phyloP scores from a whole-genome alignment of 2,888 invertebrate species.

The Plutella xylostella region DNA sequence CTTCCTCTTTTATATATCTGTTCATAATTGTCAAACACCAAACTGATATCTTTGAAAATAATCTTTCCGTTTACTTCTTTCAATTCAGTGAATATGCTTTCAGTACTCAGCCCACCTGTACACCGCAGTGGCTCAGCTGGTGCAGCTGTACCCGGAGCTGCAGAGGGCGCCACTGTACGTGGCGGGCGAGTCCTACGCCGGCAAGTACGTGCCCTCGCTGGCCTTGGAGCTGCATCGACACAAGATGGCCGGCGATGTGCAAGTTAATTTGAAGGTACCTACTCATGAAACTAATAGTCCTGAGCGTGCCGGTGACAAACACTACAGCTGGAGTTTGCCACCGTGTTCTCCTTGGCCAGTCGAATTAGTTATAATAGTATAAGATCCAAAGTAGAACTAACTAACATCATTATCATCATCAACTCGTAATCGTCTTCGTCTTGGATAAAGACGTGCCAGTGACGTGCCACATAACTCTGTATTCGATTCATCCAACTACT shows the following conservation, averaged over 20 bases:
- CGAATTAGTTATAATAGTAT: too few relatives aligned
- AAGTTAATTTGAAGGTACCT: slow-evolving; percentile 19
- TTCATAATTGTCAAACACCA: background rate
- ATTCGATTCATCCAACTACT: background rate
- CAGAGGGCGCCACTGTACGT: slow-evolving; percentile 56
- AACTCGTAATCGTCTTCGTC: too few relatives aligned
- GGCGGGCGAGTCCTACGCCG: slow-evolving; percentile 64
- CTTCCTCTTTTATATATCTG: background rate
- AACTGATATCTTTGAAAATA: background rate
- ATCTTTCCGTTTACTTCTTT: too few relatives aligned
- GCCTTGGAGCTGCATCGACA: slow-evolving; percentile 42
- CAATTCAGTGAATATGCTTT: too few relatives aligned
- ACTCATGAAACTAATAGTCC: too few relatives aligned
- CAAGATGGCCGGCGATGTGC: slow-evolving; percentile 19
- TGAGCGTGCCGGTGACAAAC: too few relatives aligned
- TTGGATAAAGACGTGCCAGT: background rate
- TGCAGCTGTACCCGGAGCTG: slow-evolving; percentile 53
- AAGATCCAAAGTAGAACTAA: too few relatives aligned
- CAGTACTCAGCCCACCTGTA: slow-evolving; percentile 50
- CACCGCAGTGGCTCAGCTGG: slow-evolving; percentile 41
- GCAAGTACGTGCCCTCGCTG: slow-evolving; percentile 46
- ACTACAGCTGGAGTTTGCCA: too few relatives aligned
- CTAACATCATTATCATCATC: background rate
- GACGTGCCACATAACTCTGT: background rate
- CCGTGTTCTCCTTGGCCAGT: too few relatives aligned